phyloP scores from a whole-genome alignment of 30 jellyfish, hydroid and myxozoan species.

The Chironex yamaguchii region DNA sequence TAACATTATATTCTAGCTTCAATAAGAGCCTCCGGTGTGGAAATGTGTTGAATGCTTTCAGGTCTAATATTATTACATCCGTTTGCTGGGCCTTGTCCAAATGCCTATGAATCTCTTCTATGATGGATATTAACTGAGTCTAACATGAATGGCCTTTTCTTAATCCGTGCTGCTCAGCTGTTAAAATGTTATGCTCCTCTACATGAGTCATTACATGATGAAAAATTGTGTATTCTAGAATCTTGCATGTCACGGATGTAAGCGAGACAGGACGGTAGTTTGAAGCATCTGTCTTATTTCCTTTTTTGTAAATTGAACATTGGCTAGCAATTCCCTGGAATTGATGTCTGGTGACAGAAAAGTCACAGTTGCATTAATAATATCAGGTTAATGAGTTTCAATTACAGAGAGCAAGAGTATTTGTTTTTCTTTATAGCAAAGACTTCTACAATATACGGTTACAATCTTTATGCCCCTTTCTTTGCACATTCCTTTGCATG shows the following conservation, averaged over 20 bases:
- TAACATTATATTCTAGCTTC: constrained; percentile 9
- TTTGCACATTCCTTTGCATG: neutral
- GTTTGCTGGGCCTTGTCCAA: too few species aligned
- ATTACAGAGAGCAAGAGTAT: neutral
- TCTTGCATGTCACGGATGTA: constrained; percentile 37
- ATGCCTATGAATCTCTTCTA: too few species aligned
- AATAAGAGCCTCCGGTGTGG: constrained; percentile 11
- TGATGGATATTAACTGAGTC: too few species aligned
- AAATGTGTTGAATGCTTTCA: too few species aligned
- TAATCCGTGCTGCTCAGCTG: too few species aligned
- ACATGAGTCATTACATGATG: constrained; percentile 37
- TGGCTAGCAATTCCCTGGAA: neutral
- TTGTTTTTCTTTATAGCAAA: too few species aligned
- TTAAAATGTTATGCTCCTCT: too few species aligned
- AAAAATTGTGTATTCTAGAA: constrained; percentile 23
- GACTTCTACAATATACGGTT: too few species aligned
- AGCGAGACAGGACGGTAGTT: constrained; percentile 23
- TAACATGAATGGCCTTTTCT: too few species aligned
- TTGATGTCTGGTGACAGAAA: neutral
- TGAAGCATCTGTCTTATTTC: constrained; percentile 15
- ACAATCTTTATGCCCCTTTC: neutral
- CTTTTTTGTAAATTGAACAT: constrained; percentile 39
- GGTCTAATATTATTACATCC: too few species aligned
- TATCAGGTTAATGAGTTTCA: neutral
- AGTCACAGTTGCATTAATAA: neutral